These are phyloP conservation scores for Drosophila littoralis DNA, from an alignment of 1,140 invertebrate genomes.

Conservation along the genomic window DNA sequence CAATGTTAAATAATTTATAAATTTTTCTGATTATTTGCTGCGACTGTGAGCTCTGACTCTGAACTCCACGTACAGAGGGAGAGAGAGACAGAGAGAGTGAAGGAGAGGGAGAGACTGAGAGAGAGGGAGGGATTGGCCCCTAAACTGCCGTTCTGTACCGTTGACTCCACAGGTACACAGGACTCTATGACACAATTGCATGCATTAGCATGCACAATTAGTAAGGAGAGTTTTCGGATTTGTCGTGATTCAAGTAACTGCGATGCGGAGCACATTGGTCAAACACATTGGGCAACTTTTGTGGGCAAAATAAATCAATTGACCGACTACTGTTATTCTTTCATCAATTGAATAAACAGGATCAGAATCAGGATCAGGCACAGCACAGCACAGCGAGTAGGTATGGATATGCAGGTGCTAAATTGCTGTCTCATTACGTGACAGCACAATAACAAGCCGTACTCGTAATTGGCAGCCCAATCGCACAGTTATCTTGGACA, in stretches of 20 bases:
- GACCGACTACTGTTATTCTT: slow-evolving; percentile 63
- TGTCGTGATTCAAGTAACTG: slow-evolving; percentile 60
- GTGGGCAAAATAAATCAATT: slow-evolving; percentile 60
- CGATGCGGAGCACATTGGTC: slow-evolving; percentile 26
- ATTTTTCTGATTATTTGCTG: slow-evolving; percentile 59
- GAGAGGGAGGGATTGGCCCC: slow-evolving; percentile 7
- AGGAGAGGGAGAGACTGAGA: too few species aligned
- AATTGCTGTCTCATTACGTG: slow-evolving; percentile 76
- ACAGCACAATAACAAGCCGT: slow-evolving; percentile 62
- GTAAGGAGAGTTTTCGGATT: slow-evolving; percentile 40
- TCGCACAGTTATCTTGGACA: slow-evolving; percentile 18
- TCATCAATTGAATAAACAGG: slow-evolving; percentile 58
- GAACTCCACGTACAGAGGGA: slow-evolving; percentile 63
- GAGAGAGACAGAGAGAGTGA: background rate
- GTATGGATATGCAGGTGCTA: slow-evolving; percentile 60
- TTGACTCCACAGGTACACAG: slow-evolving; percentile 70
- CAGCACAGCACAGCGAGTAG: background rate
- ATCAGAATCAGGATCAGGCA: background rate
- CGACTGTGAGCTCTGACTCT: slow-evolving; percentile 37
- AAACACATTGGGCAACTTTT: slow-evolving; percentile 52
- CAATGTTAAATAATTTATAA: slow-evolving; percentile 81
- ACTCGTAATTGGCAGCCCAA: slow-evolving; percentile 52
- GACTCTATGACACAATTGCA: slow-evolving; percentile 77
- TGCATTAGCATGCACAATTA: slow-evolving; percentile 83
- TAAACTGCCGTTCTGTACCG: slow-evolving; percentile 20